Evolutionary conservation across 2,888 invertebrate species (phyloP), one percentile per base, ranked within the genome.

Genomic region (Leptothorax acervorum): DNA sequence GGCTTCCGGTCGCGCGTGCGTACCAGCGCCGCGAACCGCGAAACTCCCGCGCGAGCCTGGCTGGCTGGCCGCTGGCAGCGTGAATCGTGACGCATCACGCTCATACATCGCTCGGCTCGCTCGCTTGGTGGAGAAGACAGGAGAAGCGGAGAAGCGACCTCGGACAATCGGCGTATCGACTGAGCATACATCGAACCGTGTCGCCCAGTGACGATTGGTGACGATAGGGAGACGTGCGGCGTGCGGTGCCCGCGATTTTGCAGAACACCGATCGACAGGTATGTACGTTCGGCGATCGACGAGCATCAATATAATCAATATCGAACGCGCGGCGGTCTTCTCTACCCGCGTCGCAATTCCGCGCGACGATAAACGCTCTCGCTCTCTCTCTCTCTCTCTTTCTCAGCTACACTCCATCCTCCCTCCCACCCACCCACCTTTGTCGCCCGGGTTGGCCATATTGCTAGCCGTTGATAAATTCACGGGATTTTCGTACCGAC

Each of bases 381-480:
- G n/a, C n/a, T 76, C 82, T 23, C 23, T 23, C 23, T 23, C 85
- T 45, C 74, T 86, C 75, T 82, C 79, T 76, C 81, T 84, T 53
- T 35, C 48, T 9, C 23, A 9, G 2, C 18, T 90, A 93, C 93
- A 92, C 15, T 1, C 9, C 18, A 18, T 4, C 18, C 6, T 12
- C 39, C 39, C 28, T 28, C 28, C 28, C 11, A 11, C 15, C 8
- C 28, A 12, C 53, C 28, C 5, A 0, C 23, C 53, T 23, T 8
- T 23, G n/a, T 12, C 11, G n/a, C 15, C 39, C 11, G 18, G 3
- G 18, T 79, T 71, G 60, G 95, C 95, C 95, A 95, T 95, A 93
- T 95, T 95, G 94, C 94, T 94, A 87, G 94, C 95, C 94, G 95
- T 95, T 95, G 95, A 95, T 95, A 95, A 95, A 94, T 94, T 89